Percentiles rank a stretch among this genome's conserved stretches.
phyloP scores from a whole-genome alignment of 2,888 invertebrate species.

The Serrognathus titanus region DNA sequence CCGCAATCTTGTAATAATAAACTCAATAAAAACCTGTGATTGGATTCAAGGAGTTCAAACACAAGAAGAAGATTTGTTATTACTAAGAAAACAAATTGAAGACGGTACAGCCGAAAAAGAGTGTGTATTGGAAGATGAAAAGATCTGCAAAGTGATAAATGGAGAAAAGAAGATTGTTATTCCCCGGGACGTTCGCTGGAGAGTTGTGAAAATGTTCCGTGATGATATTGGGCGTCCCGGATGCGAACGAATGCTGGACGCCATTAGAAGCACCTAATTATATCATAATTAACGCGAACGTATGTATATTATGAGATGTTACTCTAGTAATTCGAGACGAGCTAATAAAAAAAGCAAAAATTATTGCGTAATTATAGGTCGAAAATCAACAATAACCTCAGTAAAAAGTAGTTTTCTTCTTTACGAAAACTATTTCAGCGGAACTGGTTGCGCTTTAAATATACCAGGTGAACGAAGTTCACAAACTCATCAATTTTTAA shows the following conservation, averaged over 20 bases:
- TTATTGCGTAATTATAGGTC: too few relatives aligned
- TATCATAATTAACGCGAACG: too few relatives aligned
- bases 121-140: constrained; percentile 5
- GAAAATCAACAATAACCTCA: too few relatives aligned
- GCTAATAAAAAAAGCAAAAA: too few relatives aligned
- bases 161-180: constrained; percentile 7
- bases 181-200: constrained; percentile 12
- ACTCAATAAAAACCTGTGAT: constrained; percentile 1
- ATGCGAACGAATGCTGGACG: constrained; percentile 26
- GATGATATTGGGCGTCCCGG: constrained; percentile 32
- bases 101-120: constrained; percentile 4
- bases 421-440: too few relatives aligned
- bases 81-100: constrained; percentile 2
- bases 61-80: constrained; percentile 3
- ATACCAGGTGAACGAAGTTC: too few relatives aligned
- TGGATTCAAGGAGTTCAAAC: constrained; percentile 8
- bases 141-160: not conserved
- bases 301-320: too few relatives aligned
- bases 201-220: constrained; percentile 19
- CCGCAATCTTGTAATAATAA: constrained; percentile 16
- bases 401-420: too few relatives aligned
- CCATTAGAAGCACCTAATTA: not conserved
- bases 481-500: too few relatives aligned
- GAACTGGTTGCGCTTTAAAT: too few relatives aligned
- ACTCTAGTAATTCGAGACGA: too few relatives aligned